Evolutionary conservation across 2,113 vertebrate species (phyloP), one percentile per base, ranked within the genome.

Genomic region (Solea solea): DNA sequence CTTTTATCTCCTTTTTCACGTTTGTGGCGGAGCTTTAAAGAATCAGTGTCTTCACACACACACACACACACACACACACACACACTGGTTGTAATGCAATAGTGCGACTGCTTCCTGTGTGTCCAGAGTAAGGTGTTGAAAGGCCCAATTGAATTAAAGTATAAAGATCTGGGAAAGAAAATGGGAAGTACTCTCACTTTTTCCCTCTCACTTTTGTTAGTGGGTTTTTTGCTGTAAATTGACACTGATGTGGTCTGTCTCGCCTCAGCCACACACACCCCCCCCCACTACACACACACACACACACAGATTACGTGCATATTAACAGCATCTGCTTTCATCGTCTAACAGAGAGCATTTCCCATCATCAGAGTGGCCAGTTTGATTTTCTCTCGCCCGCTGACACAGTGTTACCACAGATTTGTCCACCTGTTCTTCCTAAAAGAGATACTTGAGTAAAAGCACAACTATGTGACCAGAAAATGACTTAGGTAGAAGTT

Each of bases 131-230:
- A 91, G 92, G 89, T 90, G 91, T 92, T 93, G 92, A 93, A 91
- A 91, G 89, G 87, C 86, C 87, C 84, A 93, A 94, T 93, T 93
- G 90, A 93, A 93, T 94, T 93, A 93, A 92, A 91, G 91, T 92
- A 89, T 21, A 93, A 90, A 92, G 91, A 91, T 93, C 84, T 91
- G 86, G 61, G 73, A 91, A 21, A 92, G 90, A 90, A 80, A 88
- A 90, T 88, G 86, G 91, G 85, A 89, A 91, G 92, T 92, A 91
- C 90, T 91, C 84, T 83, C 89, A 86, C 89, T 91, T 91, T 64
- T 92, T 84, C 72, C 72, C 61, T 66, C 84, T 80, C 72, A 42
- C 77, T 81, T 90, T 83, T 83, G 82, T 89, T 75, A 25, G 66
- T 41, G 14, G 62, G 80, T 86, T 90, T 86, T 90, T 85, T 85